Base-by-base conservation (phyloP, 2,113 vertebrate species). In the Phyllopteryx taeniolatus region DNA sequence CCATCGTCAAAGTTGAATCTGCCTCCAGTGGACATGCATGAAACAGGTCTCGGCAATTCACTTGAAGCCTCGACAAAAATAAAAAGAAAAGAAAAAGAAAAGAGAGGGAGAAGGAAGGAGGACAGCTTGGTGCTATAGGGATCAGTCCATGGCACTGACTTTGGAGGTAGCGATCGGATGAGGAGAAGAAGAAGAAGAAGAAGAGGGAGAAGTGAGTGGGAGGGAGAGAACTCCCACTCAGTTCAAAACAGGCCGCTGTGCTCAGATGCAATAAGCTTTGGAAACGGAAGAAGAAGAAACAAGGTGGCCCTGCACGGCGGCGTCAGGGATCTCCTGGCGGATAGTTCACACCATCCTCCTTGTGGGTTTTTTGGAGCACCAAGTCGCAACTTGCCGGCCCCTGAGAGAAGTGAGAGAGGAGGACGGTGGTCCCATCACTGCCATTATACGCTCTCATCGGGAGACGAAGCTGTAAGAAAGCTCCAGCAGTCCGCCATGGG, bases 1-100 rank as follows among this genome's bases (percentile, higher is more conserved):
- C 98, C 98, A 96, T 99, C 98, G 90, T 99, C 98, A 97, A 99
- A 99, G 94, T 99, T 97, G 96, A 99, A 99, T 95, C 98, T 94
- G 92, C 93, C 93, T 89, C 93, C 93, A 94, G 92, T 94, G 93
- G 93, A 94, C 93, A 91, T 91, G 90, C 90, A 91, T 91, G 90
- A 90, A 91, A 91, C 84, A 90, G 89, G 80, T 91, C 87, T 86
- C 86, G 89, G 89, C 90, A 89, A 91, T 85, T 91, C 85, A 82
- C 76, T 82, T 82, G 85, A 90, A 90, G 88, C 86, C 87, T 87
- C 88, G 53, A 84, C 84, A 89, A 88, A 89, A 87, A 85, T 69
- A 75, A 90, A 85, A 82, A 89, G 78, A 83, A 85, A 88, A 84
- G 31, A 76, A 87, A 85, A 83, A 84, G 47, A 86, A 90, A 87